phyloP scores from a whole-genome alignment of 2,888 invertebrate species.

The Ametastegia equiseti region DNA sequence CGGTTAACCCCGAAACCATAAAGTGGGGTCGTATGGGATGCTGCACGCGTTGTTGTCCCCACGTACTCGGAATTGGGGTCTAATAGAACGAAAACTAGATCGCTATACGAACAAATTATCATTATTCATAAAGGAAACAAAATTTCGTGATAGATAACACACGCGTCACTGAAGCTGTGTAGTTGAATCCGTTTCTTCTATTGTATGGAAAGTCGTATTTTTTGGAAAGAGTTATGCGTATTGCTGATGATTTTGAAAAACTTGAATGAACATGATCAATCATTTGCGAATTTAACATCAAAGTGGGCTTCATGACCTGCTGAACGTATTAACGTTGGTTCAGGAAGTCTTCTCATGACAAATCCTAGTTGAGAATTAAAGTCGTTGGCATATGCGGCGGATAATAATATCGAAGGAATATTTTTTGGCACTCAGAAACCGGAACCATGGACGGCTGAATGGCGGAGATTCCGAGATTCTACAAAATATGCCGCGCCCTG shows the following conservation, averaged over 20 bases:
- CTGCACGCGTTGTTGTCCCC: neutral
- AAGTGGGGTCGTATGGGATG: conserved; percentile 9
- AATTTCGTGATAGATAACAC: too few relatives aligned
- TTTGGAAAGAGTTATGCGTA: neutral
- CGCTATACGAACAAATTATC: conserved; percentile 14
- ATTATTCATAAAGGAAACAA: neutral
- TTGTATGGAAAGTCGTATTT: neutral
- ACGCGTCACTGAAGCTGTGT: too few relatives aligned
- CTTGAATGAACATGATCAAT: neutral
- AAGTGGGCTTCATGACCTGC: neutral
- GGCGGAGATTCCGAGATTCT: neutral
- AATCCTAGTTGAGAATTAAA: neutral
- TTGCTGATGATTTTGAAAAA: neutral
- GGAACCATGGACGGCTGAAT: neutral
- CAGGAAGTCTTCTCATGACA: neutral
- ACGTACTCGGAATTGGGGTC: neutral
- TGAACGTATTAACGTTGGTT: neutral
- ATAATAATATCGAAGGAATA: neutral
- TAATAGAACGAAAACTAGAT: neutral
- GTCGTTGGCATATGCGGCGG: neutral
- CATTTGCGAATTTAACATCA: neutral
- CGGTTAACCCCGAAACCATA: conserved; percentile 42
- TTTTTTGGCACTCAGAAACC: conserved; percentile 1
- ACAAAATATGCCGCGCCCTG: conserved; percentile 23
- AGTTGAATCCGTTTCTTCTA: neutral